These are phyloP conservation scores for Lonchura striata DNA, from an alignment of 2,113 vertebrate species.

Conservation along the genomic window DNA sequence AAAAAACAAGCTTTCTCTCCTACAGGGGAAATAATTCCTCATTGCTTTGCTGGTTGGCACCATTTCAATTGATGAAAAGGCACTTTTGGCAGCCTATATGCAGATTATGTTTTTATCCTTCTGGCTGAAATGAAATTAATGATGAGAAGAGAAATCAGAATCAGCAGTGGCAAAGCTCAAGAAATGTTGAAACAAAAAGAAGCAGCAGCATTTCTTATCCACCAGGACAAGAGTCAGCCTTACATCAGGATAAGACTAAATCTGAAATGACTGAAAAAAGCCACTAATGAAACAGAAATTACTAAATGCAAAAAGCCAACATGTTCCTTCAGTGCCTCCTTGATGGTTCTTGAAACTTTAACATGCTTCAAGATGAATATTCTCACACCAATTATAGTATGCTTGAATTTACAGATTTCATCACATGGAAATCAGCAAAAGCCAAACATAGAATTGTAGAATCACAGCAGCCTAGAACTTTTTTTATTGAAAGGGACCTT, in stretches of 20 bases:
- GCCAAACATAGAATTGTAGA: not conserved
- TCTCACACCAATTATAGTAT: not conserved
- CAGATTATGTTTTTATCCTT: not conserved
- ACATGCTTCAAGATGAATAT: not conserved
- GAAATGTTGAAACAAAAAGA: not conserved
- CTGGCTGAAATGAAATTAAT: not conserved
- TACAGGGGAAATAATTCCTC: not conserved
- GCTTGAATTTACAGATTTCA: not conserved
- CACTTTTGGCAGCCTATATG: not conserved
- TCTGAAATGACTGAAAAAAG: not conserved
- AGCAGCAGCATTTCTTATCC: not conserved
- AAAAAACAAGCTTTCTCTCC: not conserved
- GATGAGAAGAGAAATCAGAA: constrained; percentile 5
- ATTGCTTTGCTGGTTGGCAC: not conserved
- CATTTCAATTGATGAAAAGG: not conserved
- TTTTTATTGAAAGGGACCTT: not conserved
- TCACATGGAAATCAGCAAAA: not conserved
- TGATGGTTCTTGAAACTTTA: not conserved
- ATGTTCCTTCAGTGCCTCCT: not conserved
- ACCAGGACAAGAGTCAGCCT: not conserved
- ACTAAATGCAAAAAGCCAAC: not conserved
- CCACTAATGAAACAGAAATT: not conserved
- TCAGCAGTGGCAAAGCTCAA: not conserved
- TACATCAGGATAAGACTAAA: not conserved
- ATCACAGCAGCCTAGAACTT: not conserved